phyloP scores from a whole-genome alignment of 2,113 vertebrate species.

The Atherinomorus stipes region DNA sequence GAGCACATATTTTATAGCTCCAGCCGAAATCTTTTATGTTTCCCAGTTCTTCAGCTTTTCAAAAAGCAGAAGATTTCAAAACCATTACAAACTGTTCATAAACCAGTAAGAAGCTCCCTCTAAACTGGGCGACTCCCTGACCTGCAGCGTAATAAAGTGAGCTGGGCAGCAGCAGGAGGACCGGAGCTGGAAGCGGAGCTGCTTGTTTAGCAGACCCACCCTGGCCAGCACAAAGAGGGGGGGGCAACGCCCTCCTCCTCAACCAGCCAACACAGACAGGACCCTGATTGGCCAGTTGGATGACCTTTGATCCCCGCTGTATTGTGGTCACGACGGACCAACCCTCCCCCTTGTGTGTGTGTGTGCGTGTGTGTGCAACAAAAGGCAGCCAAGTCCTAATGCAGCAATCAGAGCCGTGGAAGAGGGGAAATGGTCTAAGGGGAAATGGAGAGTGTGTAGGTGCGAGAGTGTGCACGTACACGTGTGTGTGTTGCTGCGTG shows the following conservation, averaged over 20 bases:
- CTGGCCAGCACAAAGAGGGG: conserved; percentile 72
- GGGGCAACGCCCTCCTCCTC: conserved; percentile 61
- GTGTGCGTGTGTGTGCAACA: conserved; percentile 43
- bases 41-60: conserved; percentile 3
- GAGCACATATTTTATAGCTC: conserved; percentile 1
- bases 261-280: conserved; percentile 51
- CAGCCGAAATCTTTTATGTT: conserved; percentile 1
- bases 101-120: conserved; percentile 12
- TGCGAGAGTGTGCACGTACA: conserved; percentile 14
- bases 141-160: conserved; percentile 2
- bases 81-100: neutral
- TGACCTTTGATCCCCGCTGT: conserved; percentile 74
- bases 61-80: neutral
- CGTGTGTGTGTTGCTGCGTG: conserved; percentile 3
- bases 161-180: conserved; percentile 30
- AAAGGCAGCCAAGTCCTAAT: conserved; percentile 65
- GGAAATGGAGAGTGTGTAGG: conserved; percentile 46
- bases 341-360: conserved; percentile 53
- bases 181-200: conserved; percentile 59
- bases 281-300: conserved; percentile 71
- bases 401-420: conserved; percentile 62
- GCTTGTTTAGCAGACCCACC: conserved; percentile 78
- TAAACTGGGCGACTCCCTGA: conserved; percentile 1
- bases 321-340: conserved; percentile 77
- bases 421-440: conserved; percentile 65